phyloP scores from a whole-genome alignment of 2,113 vertebrate genomes.

The Furnarius figulus region DNA sequence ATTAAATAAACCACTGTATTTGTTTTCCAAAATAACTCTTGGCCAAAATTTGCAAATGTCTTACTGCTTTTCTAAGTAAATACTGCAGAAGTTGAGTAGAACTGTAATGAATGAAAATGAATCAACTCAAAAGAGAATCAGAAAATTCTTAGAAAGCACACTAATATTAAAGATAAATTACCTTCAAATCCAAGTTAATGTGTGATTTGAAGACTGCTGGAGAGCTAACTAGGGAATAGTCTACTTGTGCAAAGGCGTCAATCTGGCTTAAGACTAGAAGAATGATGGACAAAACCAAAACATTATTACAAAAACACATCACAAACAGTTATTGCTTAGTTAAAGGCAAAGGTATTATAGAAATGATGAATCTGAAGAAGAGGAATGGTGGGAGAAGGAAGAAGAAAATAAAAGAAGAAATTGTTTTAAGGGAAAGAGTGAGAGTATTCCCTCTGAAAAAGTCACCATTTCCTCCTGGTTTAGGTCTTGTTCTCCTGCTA shows the following conservation, averaged over 20 bases:
- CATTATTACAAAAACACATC: neutral
- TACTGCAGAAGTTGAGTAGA: neutral
- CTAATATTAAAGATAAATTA: constrained; percentile 46
- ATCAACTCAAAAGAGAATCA: neutral
- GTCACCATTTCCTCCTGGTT: neutral
- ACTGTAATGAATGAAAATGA: neutral
- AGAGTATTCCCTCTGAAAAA: neutral
- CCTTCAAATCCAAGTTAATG: constrained; percentile 73
- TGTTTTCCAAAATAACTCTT: neutral
- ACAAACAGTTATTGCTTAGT: neutral
- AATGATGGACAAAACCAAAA: constrained; percentile 39
- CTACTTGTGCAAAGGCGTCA: constrained; percentile 66
- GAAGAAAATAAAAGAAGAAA: neutral
- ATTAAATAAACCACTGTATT: neutral
- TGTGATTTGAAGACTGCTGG: constrained; percentile 64
- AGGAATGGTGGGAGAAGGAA: neutral
- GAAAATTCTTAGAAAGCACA: neutral
- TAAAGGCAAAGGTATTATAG: neutral
- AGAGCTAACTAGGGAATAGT: constrained; percentile 62
- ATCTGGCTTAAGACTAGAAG: constrained; percentile 68
- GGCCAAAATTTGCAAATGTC: neutral
- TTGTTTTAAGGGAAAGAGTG: neutral
- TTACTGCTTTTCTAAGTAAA: neutral
- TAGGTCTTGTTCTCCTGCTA: neutral
- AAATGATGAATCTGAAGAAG: neutral